Evolutionary conservation across 1,140 invertebrate species (phyloP), one percentile per base, ranked within the genome.

Genomic region (Mercenaria mercenaria): DNA sequence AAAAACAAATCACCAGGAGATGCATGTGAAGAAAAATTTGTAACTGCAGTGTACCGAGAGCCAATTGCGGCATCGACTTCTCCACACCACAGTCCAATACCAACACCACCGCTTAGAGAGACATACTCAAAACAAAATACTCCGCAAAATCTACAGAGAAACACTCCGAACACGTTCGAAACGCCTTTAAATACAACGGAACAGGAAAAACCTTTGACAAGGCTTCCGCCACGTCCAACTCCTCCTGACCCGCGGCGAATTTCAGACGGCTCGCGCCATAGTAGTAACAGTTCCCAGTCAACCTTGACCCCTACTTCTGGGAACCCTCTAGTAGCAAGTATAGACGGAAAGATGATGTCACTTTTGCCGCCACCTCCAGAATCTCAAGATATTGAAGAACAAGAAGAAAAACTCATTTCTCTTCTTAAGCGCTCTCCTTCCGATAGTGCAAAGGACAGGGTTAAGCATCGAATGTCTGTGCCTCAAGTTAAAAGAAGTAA

Each of bases 261-360:
- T 29, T 94, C 93, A 18, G 88, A 91, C 18, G 92, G 92, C 0
- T 94, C 93, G 2, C 92, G 92, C 50, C 84, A 92, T 32, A 94
- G 93, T 59, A 93, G 91, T 77, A 92, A 91, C 69, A 94, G 93
- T 52, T 94, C 93, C 0, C 92, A 91, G 43, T 95, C 94, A 6
- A 94, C 92, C 10, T 61, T 94, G 29, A 93, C 94, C 0, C 93
- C 94, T 23, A 93, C 92, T 2, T 93, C 94, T 15, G 94, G 59
- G 20, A 76, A 79, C 26, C 86, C 92, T 18, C 86, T 95, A 0
- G 93, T 94, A 13, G 94, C 93, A 23, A 94, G 93, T 79, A 95
- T 95, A 50, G 94, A 95, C 83, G 94, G 94, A 15, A 94, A 94
- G 77, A 94, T 92, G 59, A 95, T 95, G 94, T 95, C 93, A 23